phyloP scores from a whole-genome alignment of 2,113 vertebrate genomes.

The Sprattus sprattus region DNA sequence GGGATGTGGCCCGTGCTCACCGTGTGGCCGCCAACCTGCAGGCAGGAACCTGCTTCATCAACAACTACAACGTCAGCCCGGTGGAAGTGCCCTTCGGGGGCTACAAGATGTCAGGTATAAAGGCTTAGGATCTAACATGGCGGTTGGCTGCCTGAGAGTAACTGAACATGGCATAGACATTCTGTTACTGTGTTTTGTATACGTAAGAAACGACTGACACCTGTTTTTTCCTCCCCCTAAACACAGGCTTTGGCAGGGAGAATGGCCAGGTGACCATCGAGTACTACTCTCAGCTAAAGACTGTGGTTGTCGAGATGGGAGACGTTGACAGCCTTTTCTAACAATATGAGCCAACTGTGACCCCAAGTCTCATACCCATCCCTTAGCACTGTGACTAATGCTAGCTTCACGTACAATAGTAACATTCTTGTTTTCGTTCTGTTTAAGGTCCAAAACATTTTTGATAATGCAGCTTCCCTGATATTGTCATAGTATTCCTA shows the following conservation, averaged over 20 bases:
- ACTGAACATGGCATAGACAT: background rate
- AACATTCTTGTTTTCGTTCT: background rate
- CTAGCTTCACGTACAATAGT: background rate
- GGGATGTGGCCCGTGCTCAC: constrained; percentile 91
- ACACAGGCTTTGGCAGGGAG: constrained; percentile 88
- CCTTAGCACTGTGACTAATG: background rate
- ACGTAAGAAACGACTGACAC: no score
- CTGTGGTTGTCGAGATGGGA: constrained; percentile 90
- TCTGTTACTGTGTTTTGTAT: background rate
- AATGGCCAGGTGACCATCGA: constrained; percentile 86
- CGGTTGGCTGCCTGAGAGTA: background rate
- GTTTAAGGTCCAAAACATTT: background rate
- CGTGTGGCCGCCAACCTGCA: constrained; percentile 84
- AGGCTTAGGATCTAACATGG: background rate
- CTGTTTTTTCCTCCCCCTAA: background rate
- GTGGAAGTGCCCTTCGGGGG: constrained; percentile 93
- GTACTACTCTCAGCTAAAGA: constrained; percentile 88
- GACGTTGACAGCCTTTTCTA: constrained; percentile 85
- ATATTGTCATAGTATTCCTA: background rate
- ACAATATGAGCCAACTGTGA: constrained; percentile 2
- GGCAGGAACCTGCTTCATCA: constrained; percentile 91
- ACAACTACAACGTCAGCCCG: constrained; percentile 89
- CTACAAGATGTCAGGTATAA: constrained; percentile 90
- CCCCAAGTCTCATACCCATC: background rate
- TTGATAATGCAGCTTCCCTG: background rate